Base-by-base conservation (phyloP, 1,140 invertebrate species). In the Spodoptera litura region DNA sequence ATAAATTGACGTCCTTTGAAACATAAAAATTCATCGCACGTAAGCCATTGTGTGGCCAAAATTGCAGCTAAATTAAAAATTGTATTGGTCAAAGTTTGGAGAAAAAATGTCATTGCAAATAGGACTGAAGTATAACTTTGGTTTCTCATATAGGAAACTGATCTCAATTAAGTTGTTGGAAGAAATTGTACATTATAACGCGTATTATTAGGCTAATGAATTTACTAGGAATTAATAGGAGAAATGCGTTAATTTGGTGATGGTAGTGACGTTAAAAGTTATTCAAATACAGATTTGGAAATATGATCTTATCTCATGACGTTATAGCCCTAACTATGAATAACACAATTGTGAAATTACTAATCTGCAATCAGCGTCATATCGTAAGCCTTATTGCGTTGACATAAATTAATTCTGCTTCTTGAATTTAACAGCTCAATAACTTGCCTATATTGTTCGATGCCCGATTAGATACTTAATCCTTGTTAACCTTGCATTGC, bases 401-500 rank as follows among this genome's bases (percentile, higher is more conserved):
- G 44, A 15, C n/a, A 3, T 11, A 15, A 11, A 64, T 35, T 59
- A 49, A 11, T 64, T 64, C 38, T 15, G 20, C 15, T 4, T 31
- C 38, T 62, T 3, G 10, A 13, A 15, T 64, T 64, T 62, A 2
- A 31, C 35, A n/a, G 61, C 31, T 62, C 13, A 62, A 62, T 44
- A 20, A 20, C n/a, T 20, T 20, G 20, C 20, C 1, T 20, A 20
- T 20, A 20, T 20, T 44, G 35, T 44, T 44, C 51, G 64, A 68
- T 52, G 20, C 44, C 44, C 49, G 20, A 52, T 51, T 52, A 52
- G 64, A 52, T 31, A 68, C 10, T 68, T 52, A 52, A 68, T 68
- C 49, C 64, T 52, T 11, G 49, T 68, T 68, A 53, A 68, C 64
- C 64, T 68, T 68, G 44, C 64, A 52, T 13, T 52, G 20, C 25